Conservation (phyloP, 2,113 vertebrate species). For the Psittacus erithacus region DNA sequence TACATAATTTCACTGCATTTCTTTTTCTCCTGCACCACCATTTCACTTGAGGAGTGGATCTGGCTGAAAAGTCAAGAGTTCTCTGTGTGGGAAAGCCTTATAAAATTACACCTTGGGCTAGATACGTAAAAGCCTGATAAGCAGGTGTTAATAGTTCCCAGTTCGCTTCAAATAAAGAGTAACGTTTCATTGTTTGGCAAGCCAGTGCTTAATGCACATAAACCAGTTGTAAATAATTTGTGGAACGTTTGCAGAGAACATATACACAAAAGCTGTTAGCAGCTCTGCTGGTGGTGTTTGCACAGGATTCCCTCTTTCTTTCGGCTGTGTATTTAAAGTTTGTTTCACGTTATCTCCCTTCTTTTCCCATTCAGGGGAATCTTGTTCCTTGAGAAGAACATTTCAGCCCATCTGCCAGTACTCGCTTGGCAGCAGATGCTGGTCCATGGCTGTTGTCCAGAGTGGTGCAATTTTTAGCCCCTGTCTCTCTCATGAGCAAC, state of each 20-base stretch:
- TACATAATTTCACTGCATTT: background rate
- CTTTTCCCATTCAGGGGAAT: accelerated
- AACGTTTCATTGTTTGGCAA: background rate
- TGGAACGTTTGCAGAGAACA: background rate
- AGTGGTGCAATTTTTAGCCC: background rate
- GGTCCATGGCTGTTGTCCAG: background rate
- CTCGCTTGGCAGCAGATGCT: accelerated
- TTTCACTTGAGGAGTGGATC: background rate
- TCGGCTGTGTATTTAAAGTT: accelerated
- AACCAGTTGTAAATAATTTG: background rate
- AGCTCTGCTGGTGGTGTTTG: background rate
- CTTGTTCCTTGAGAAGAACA: background rate
- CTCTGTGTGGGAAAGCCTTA: background rate
- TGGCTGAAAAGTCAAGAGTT: background rate
- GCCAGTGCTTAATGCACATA: background rate
- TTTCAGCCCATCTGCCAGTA: background rate
- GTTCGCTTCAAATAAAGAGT: background rate
- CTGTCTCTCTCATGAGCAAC: background rate
- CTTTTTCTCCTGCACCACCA: background rate
- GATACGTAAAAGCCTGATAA: conserved; percentile 6
- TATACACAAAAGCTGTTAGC: background rate
- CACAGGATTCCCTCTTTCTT: background rate
- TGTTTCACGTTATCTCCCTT: background rate
- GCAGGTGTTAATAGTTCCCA: background rate
- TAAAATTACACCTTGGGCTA: conserved; percentile 19